These are phyloP conservation scores for Clinocottus analis DNA, from an alignment of 2,113 vertebrate genomes.

Conservation along the genomic window DNA sequence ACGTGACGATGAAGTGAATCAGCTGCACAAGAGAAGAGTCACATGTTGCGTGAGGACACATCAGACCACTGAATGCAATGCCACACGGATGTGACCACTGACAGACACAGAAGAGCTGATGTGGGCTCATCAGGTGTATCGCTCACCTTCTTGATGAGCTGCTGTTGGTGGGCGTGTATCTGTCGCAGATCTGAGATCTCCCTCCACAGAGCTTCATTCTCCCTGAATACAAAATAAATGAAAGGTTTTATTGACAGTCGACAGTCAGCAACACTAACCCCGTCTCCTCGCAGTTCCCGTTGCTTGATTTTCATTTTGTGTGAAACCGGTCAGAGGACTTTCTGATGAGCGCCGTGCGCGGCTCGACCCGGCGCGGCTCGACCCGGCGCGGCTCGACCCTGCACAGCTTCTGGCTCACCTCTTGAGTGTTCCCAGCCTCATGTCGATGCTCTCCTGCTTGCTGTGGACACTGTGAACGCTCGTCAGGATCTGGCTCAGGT, in stretches of 20 bases:
- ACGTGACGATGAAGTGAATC: conserved; percentile 95
- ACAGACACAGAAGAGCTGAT: too few species aligned
- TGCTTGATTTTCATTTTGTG: not conserved
- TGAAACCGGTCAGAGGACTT: too few species aligned
- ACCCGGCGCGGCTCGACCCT: too few species aligned
- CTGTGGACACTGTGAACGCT: conserved; percentile 92
- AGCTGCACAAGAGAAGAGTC: conserved; percentile 80
- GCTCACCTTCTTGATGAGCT: conserved; percentile 93
- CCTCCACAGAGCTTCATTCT: conserved; percentile 96
- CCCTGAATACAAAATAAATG: conserved; percentile 80
- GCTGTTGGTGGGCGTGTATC: conserved; percentile 94
- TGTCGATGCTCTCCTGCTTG: conserved; percentile 93
- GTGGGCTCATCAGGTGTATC: not conserved
- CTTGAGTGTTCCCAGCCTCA: conserved; percentile 90
- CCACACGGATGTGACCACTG: too few species aligned
- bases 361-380: too few species aligned
- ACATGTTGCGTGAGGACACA: too few species aligned
- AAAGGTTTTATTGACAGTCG: not conserved
- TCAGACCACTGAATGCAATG: not conserved
- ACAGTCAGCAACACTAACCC: too few species aligned
- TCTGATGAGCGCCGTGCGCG: too few species aligned
- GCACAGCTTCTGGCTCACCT: conserved; percentile 79
- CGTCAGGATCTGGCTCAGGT: conserved; percentile 92
- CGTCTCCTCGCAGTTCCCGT: not conserved
- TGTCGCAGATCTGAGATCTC: conserved; percentile 93